Evolutionary conservation across 2,113 vertebrate genomes (phyloP), one percentile per base, ranked within the genome.

Genomic region (Stictonetta naevosa): DNA sequence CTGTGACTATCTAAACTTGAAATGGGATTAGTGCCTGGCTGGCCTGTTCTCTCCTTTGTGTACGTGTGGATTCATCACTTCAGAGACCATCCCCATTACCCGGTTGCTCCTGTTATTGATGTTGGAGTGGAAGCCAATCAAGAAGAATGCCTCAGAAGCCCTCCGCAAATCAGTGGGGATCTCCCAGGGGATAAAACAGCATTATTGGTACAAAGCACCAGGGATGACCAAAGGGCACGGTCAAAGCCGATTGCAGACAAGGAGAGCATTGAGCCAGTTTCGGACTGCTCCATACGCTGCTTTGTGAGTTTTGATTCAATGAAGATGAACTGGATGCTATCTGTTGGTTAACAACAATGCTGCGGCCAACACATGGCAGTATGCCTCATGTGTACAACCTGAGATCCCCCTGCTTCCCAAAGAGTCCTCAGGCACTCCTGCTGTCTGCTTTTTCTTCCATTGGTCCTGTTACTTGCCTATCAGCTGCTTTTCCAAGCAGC

Each of bases 331-430:
- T 1, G 50, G 58, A 28, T 63, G 44, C 28, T 91, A 53, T 34
- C 28, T 40, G 31, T 10, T 34, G 66, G 76, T 63, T 50, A 77
- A 50, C 40, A 62, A 60, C 42, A 46, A 38, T 8, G 14, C 29
- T 52, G 12, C 23, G 33, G 34, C 52, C 77, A 77, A 40, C 23
- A 60, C 13, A 31, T 2, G 1, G 13, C 52, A 50, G 21, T 8
- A 40, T 8, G 26, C 21, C 12, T 6, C 25, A 22, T 52, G 10
- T 13, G 34, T n/a, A 29, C 0, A 1, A 33, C n/a, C 33, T 2
- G 1, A 28, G 12, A 77, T 25, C 48, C 40, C 72, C 17, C 16
- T 62, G 42, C 48, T 44, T 40, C 42, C 68, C 63, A 46, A 42
- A 46, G 44, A 29, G 33, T 29, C 55, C 52, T 81, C 76, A 40